Evolutionary conservation across 2,888 invertebrate genomes (phyloP).

Genomic region (Idaea straminata): DNA sequence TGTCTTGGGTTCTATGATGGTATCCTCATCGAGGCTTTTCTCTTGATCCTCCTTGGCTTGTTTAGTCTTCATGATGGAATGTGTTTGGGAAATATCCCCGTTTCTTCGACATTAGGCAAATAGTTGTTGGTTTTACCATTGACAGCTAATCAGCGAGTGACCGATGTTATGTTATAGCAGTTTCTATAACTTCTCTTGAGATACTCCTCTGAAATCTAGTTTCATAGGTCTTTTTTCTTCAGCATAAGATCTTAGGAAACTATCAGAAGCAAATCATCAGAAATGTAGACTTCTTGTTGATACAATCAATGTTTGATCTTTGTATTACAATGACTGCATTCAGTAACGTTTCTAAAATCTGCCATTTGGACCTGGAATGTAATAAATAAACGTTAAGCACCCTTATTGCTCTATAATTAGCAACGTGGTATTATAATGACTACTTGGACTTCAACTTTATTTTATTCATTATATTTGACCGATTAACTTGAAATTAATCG

Average conservation of each 20-base stretch:
- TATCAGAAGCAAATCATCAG: slow-evolving; percentile 28
- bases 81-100: slow-evolving; percentile 67
- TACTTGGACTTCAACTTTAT: slow-evolving; percentile 29
- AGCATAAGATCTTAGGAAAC: background rate
- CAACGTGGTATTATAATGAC: slow-evolving; percentile 42
- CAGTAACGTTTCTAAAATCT: slow-evolving; percentile 43
- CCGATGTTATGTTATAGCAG: slow-evolving; percentile 20
- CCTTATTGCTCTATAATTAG: slow-evolving; percentile 34
- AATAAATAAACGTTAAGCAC: slow-evolving; percentile 38
- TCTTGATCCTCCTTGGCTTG: slow-evolving; percentile 71
- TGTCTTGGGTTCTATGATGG: slow-evolving; percentile 69
- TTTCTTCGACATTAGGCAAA: slow-evolving; percentile 75
- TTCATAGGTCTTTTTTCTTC: background rate
- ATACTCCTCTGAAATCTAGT: background rate
- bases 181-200: slow-evolving; percentile 4
- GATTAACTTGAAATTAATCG: slow-evolving; percentile 22
- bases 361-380: slow-evolving; percentile 63
- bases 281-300: slow-evolving; percentile 21
- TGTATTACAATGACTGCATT: slow-evolving; percentile 44
- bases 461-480: slow-evolving; percentile 20
- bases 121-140: slow-evolving; percentile 43
- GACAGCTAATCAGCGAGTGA: slow-evolving; percentile 44
- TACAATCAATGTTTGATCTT: slow-evolving; percentile 42
- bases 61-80: slow-evolving; percentile 79
- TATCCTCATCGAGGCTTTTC: slow-evolving; percentile 69